A percentile compares a stretch with the other conserved stretches of the same genome.
phyloP scores from a whole-genome alignment of 2,113 vertebrate species.

The Catharus minimus region DNA sequence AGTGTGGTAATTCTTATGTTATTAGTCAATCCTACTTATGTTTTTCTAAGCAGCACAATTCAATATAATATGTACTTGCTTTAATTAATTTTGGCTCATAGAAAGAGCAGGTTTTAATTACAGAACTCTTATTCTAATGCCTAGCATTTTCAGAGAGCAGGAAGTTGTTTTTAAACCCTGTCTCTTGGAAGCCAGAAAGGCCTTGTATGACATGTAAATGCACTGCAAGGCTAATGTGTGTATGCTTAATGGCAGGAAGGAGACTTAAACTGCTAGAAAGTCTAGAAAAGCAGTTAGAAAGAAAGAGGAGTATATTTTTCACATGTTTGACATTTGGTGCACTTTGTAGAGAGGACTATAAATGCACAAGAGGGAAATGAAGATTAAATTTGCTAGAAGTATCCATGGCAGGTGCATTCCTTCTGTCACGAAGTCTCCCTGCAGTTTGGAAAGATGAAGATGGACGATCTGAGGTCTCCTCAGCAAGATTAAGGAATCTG shows the following conservation, averaged over 20 bases:
- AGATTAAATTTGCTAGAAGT: background rate
- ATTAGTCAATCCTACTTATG: background rate
- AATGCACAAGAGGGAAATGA: background rate
- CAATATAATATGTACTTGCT: background rate
- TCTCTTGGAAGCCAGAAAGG: background rate
- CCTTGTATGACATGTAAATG: background rate
- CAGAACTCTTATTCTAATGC: background rate
- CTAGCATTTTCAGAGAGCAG: background rate
- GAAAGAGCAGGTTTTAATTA: background rate
- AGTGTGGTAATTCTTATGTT: background rate
- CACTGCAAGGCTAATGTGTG: background rate
- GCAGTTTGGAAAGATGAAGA: background rate
- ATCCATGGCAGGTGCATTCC: background rate
- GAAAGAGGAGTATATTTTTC: background rate
- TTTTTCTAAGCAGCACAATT: background rate
- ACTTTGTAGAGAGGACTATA: background rate
- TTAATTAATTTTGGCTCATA: background rate
- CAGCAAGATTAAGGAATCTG: background rate
- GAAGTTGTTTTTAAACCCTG: background rate
- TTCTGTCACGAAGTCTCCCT: background rate
- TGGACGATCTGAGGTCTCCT: background rate
- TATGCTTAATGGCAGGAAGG: background rate
- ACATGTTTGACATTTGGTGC: background rate
- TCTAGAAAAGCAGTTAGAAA: background rate
- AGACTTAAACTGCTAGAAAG: background rate